Evolutionary conservation across 2,113 vertebrate genomes (phyloP).

Genomic region (Hystrix cristata): DNA sequence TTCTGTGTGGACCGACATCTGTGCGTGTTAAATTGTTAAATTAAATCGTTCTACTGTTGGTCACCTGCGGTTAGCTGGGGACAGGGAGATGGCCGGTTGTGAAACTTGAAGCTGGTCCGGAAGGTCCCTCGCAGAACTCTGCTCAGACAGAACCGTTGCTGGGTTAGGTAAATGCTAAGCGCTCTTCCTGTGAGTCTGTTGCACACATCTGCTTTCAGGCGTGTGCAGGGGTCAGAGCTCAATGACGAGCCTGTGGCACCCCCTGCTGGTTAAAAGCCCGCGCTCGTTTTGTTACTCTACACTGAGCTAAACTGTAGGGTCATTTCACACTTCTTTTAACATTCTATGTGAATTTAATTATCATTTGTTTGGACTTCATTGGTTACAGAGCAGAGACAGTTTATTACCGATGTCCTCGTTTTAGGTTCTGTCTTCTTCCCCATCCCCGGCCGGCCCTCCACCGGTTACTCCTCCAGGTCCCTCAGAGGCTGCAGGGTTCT

Average conservation of each 20-base stretch:
- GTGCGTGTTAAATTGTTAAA: background rate
- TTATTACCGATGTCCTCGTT: conserved; percentile 44
- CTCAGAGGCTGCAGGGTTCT: conserved; percentile 72
- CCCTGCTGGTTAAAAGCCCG: conserved; percentile 91
- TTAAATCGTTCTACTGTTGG: background rate
- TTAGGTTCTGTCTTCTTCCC: conserved; percentile 31
- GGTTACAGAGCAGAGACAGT: conserved; percentile 55
- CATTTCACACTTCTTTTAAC: conserved; percentile 89
- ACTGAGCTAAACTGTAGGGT: conserved; percentile 87
- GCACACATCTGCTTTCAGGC: conserved; percentile 86
- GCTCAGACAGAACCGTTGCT: conserved; percentile 73
- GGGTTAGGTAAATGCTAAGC: conserved; percentile 79
- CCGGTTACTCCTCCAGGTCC: conserved; percentile 77
- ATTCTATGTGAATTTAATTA: conserved; percentile 85
- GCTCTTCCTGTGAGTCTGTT: conserved; percentile 81
- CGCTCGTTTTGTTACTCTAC: conserved; percentile 88
- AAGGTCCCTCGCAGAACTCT: conserved; percentile 71
- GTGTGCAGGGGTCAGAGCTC: conserved; percentile 88
- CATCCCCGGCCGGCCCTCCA: background rate
- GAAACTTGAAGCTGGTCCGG: conserved; percentile 16
- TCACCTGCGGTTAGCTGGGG: background rate
- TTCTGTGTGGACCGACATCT: background rate
- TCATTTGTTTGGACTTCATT: conserved; percentile 79
- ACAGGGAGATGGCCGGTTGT: background rate
- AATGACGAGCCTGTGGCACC: conserved; percentile 92